Evolutionary conservation across 2,113 vertebrate species (phyloP), one percentile per base, ranked within the genome.

Genomic region (Numida meleagris): DNA sequence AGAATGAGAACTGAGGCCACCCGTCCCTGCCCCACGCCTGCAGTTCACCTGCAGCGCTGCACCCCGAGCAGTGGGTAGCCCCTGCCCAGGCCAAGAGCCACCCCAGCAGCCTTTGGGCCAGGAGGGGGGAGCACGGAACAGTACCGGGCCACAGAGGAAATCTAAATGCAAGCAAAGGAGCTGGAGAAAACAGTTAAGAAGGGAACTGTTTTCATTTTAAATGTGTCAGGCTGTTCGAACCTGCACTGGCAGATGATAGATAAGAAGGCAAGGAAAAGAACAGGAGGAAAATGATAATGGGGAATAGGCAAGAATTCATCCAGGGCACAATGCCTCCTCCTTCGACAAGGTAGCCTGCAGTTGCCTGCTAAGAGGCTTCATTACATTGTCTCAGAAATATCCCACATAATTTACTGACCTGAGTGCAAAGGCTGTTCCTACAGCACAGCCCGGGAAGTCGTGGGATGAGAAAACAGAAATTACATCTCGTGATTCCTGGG

Each of bases 101-200:
- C 51, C 14, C 27, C 51, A 10, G 46, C 62, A 93, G 61, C 15
- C 38, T 81, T 67, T 12, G 48, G 31, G 63, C 27, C 36, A 15
- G 40, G 48, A 91, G 89, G n/a, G 14, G 10, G 40, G n/a, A 70
- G 42, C n/a, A 59, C 4, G 4, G 40, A 63, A 25, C 9, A 40
- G 27, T 19, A 45, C 46, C n/a, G 63, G 19, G n/a, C 13, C 31
- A 50, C 0, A 1, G n/a, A 59, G 18, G 14, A 82, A 81, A 75
- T 65, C 31, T 62, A 86, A 81, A 83, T 65, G 42, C 46, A 78
- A 53, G 61, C 23, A 55, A 88, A 89, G 75, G 46, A 84, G n/a
- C 25, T 92, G 40, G 86, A 83, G 82, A 74, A 93, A 95, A 93
- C 23, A 65, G 62, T 23, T 40, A 68, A 75, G 48, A 71, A 33